phyloP scores from a whole-genome alignment of 1,140 invertebrate species.

The Cyclina sinensis region DNA sequence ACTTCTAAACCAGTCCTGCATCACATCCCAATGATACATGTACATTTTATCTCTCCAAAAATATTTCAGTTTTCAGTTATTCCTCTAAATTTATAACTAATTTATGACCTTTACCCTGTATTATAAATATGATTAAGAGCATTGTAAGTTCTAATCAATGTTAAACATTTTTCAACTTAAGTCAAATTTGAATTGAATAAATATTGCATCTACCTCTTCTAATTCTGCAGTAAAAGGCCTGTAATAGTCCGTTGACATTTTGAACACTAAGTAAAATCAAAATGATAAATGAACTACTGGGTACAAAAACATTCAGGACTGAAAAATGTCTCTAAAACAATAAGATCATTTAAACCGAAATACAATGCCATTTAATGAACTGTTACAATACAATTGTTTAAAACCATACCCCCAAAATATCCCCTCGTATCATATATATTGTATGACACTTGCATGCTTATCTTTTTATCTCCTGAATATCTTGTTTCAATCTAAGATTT shows the following conservation, averaged over 20 bases:
- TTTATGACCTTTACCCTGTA: too few species aligned
- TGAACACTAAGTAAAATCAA: background rate
- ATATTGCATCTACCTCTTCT: too few species aligned
- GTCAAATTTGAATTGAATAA: too few species aligned
- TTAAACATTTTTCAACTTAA: too few species aligned
- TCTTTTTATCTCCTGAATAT: conserved; percentile 9
- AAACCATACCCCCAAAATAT: background rate
- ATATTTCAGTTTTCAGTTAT: too few species aligned
- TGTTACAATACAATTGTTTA: conserved; percentile 10
- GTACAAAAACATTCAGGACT: background rate
- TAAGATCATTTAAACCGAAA: background rate
- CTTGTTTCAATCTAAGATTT: conserved; percentile 26
- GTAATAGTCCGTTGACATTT: conserved; percentile 65
- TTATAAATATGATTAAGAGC: too few species aligned
- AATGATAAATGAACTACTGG: background rate
- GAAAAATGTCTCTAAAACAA: background rate
- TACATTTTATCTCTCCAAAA: too few species aligned
- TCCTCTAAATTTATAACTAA: too few species aligned
- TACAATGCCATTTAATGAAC: background rate
- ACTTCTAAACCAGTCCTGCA: too few species aligned
- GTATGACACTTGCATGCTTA: background rate
- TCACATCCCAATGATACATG: too few species aligned
- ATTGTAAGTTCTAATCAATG: too few species aligned
- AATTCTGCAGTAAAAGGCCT: conserved; percentile 56
- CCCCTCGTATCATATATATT: background rate